Evolutionary conservation across 1,140 invertebrate genomes (phyloP), one percentile per base, ranked within the genome.

Genomic region (Neodiprion pinetum): DNA sequence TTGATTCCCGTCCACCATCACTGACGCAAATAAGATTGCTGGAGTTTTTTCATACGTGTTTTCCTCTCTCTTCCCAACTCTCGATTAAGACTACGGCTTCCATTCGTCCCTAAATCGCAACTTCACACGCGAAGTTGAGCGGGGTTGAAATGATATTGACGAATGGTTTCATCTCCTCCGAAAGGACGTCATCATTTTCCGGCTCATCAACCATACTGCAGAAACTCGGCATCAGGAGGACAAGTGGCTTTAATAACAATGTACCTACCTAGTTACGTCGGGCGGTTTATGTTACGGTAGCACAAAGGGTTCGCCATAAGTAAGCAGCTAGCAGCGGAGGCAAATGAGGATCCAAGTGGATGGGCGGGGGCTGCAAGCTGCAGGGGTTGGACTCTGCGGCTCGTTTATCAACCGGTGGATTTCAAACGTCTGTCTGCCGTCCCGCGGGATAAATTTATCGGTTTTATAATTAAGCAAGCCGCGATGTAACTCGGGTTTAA

Each of bases 401-500:
- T 85, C 83, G 80, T 84, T 85, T 83, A 84, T 86, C 84, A 86
- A 78, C 53, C 72, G 49, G 72, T 71, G 82, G 81, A 86, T 87
- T 84, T 77, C 80, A 74, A 73, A 77, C 76, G 83, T 82, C 82
- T 83, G 77, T 79, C 78, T 76, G 67, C 17, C 74, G 80, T 80
- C 76, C 75, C 80, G 49, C 78, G 73, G 73, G 80, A 85, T 83
- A 79, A 85, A 88, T 87, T 87, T 85, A 86, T 87, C 80, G 82
- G 84, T 84, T 86, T 86, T 83, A 86, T 86, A 88, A 88, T 88
- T 87, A 87, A 86, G 81, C 80, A 77, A 83, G 74, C 73, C 67
- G 53, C 70, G 23, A 70, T 75, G 67, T 80, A 78, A 80, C 78
- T 81, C 74, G 71, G 72, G 65, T 72, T 72, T 84, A 81, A 84